A percentile compares a stretch with the other conserved stretches of the same genome.
These are phyloP conservation scores for Saccopteryx bilineata DNA, from an alignment of 2,113 vertebrate species.

Conservation along the genomic window DNA sequence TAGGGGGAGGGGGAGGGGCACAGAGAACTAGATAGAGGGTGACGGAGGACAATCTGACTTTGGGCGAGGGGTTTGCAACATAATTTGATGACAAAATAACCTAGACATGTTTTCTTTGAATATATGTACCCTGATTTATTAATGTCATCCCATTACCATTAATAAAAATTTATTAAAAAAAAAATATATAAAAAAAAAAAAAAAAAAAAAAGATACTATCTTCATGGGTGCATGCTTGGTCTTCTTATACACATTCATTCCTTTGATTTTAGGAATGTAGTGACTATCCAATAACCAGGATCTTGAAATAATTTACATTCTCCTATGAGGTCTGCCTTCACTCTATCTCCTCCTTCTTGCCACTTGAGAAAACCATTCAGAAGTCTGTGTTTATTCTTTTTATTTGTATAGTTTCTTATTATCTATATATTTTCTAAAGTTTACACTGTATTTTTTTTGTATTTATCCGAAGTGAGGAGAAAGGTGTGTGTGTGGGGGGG, in stretches of 20 bases:
- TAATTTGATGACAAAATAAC: too few relatives aligned
- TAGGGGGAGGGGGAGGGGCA: too few relatives aligned
- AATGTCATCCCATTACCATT: too few relatives aligned
- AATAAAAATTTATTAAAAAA: too few relatives aligned
- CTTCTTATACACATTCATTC: background rate
- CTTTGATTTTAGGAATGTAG: background rate
- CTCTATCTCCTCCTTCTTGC: background rate
- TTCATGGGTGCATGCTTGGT: background rate
- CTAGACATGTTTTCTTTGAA: too few relatives aligned
- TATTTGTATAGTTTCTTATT: background rate
- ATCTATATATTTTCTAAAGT: background rate
- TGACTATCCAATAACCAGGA: background rate
- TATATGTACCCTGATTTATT: too few relatives aligned
- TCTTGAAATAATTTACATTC: constrained; percentile 2
- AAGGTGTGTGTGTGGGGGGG: too few relatives aligned
- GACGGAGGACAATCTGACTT: too few relatives aligned
- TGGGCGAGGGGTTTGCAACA: too few relatives aligned
- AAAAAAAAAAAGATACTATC: background rate
- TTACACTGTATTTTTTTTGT: background rate
- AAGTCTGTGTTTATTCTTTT: background rate
- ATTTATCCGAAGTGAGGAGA: too few relatives aligned
- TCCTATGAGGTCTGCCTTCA: background rate
- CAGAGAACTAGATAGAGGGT: too few relatives aligned
- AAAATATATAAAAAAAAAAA: too few relatives aligned
- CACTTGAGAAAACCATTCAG: background rate